Base-by-base conservation (phyloP, 1,140 invertebrate species). In the Choristoneura fumiferana region DNA sequence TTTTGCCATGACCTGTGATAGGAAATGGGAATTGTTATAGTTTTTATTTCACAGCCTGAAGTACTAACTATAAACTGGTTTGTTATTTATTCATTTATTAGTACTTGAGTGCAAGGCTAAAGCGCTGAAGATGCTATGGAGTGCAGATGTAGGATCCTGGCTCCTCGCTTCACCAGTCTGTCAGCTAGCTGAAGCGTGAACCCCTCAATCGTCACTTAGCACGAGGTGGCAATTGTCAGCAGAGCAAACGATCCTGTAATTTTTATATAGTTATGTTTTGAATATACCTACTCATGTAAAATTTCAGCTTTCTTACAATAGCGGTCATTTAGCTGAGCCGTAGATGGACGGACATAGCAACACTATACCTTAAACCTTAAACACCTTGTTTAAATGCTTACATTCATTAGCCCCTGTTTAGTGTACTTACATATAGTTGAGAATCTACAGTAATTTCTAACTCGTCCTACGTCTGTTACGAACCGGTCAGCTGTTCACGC, bases 1-100 rank as follows among this genome's bases (percentile, higher is more conserved):
- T 63, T 49, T 17, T 37, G 9, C 69, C 66, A 72, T 5, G 8
- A 52, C 9, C 69, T 71, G 14, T 54, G 13, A 63, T n/a, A 54
- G 3, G 38, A 58, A 43, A 18, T 40, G 17, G 9, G 8, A 10
- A 22, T 12, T 10, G 15, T 22, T 45, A 45, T 1, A n/a, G 18
- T 17, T 13, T 39, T 2, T 39, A 14, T 39, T 5, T 5, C 6
- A 4, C 0, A 39, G 14, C n/a, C 3, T 10, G 35, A 13, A 14
- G 35, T 5, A 34, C 9, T 34, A 5, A 34, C 9, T 37, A n/a
- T 37, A 34, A 9, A 34, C 33, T 34, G 9, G n/a, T 4, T 4
- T 34, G 4, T 34, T 34, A 5, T 34, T 34, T 34, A 4, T 34
- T 34, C 9, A 9, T 5, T 34, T 9, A 34, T 5, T 29, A 49